These are phyloP conservation scores for Oryctolagus cuniculus DNA, from an alignment of 2,113 vertebrate genomes.

Conservation along the genomic window mOryCun1.1 NC_091439.1:9192001-9192500, in stretches of 20 bases:
- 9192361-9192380: neutral
- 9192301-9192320: neutral
- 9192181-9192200: neutral
- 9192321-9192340: constrained; percentile 13
- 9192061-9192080: neutral
- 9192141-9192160: neutral
- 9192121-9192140: neutral
- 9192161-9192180: neutral
- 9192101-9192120: constrained; percentile 5
- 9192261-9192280: neutral
- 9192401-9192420: neutral
- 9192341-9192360: neutral
- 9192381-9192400: neutral
- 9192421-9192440: neutral
- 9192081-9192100: neutral
- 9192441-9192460: neutral
- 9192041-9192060: neutral
- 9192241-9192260: neutral
- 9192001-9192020: neutral
- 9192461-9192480: neutral
- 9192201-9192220: neutral
- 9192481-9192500: constrained; percentile 17
- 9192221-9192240: neutral
- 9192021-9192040: neutral
- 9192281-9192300: neutral